phyloP scores from a whole-genome alignment of 92 coral and sea anemone species.

The Pocillopora meandrina region DNA sequence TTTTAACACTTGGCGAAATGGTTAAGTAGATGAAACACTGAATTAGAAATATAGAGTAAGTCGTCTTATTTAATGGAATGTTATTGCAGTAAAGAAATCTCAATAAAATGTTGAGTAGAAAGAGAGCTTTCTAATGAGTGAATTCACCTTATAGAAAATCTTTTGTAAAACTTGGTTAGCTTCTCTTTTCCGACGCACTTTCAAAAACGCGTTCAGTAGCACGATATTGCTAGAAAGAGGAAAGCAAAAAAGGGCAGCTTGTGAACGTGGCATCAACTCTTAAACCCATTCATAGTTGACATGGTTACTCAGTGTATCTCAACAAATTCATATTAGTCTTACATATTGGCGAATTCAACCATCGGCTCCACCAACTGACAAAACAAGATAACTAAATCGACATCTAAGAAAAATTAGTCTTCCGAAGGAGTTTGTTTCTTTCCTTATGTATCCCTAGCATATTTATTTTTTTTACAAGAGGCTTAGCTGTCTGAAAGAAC shows the following conservation, averaged over 20 bases:
- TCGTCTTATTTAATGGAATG: not conserved
- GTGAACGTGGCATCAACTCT: not conserved
- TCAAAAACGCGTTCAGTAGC: not conserved
- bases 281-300: not conserved
- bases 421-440: not conserved
- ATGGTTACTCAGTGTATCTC: too few relatives aligned
- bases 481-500: not conserved
- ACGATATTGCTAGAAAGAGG: not conserved
- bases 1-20: not conserved
- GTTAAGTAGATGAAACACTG: not conserved
- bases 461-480: too few relatives aligned
- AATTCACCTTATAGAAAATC: not conserved
- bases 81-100: constrained; percentile 10
- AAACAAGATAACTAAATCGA: too few relatives aligned
- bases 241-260: not conserved
- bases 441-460: too few relatives aligned
- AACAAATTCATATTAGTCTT: not conserved
- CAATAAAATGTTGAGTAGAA: constrained; percentile 17
- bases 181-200: not conserved
- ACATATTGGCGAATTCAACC: not conserved
- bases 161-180: not conserved
- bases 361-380: not conserved
- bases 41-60: constrained; percentile 18
- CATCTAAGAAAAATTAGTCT: not conserved
- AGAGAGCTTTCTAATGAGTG: constrained; percentile 20